A percentile compares a stretch with the other conserved stretches of the same genome.
phyloP scores from a whole-genome alignment of 2,888 invertebrate genomes.

The Amblyjoppa proteus region DNA sequence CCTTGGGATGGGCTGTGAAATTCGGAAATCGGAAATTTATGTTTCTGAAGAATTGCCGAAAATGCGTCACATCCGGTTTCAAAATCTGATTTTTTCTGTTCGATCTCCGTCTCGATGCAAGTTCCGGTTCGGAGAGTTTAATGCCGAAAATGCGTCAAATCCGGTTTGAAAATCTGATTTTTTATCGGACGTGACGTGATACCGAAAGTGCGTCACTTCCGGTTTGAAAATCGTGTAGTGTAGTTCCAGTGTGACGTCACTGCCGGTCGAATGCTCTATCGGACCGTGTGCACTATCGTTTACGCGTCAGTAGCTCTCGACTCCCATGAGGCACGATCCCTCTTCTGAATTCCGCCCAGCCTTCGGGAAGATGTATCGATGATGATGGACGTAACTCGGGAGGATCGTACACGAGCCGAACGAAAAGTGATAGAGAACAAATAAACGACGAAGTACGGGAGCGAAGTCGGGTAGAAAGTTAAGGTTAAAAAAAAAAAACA shows the following conservation, averaged over 20 bases:
- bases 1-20: no score
- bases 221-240: not conserved
- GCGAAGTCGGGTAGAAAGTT: not conserved
- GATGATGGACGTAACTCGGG: conserved; percentile 14
- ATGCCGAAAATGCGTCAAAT: no score
- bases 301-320: not conserved
- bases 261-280: no score
- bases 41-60: no score
- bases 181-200: no score
- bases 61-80: not conserved
- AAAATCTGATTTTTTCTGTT: not conserved
- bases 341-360: conserved; percentile 14
- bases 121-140: not conserved
- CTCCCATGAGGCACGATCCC: not conserved
- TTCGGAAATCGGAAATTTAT: no score
- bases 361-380: conserved; percentile 3
- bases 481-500: not conserved
- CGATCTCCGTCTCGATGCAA: not conserved
- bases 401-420: not conserved
- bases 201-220: not conserved
- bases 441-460: not conserved
- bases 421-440: not conserved
- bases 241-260: no score
- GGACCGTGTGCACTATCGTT: not conserved
- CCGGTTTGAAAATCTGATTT: not conserved